Base-by-base conservation (phyloP, 1,140 invertebrate species). In the Onthophagus taurus region DNA sequence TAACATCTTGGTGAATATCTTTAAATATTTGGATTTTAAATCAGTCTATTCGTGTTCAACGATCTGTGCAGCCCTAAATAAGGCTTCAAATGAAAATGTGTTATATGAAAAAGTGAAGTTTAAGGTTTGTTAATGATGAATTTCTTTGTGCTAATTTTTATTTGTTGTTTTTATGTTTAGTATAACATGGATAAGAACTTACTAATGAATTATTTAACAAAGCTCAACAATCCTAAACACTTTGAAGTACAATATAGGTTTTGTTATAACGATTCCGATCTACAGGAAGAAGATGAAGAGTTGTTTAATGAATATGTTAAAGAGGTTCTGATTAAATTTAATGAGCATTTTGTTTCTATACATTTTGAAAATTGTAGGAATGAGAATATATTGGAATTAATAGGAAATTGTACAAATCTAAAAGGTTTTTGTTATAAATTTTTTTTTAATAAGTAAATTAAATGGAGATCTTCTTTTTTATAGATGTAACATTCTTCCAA, bases 1-100 rank as follows among this genome's bases (percentile, higher is more conserved):
- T 42, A 21, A 43, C 43, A 36, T 53, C 31, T 30, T 55, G 34
- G 26, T 53, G 39, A 45, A 43, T 29, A 51, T 55, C 29, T 55
- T 55, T 38, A 45, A 48, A 35, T 47, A 53, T 42, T 49, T 55
- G 30, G 53, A 55, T 41, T 47, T 55, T 23, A 46, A 53, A 47
- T 49, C 49, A 0, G 46, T 55, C 6, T 33, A 31, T 16, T 33
- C 45, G 18, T 55, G 53, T 53, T 51, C 51, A 11, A 49, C 41
- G 18, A 41, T 55, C 24, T 55, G 53, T 38, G 45, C 45, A 44
- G 53, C 49, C 20, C 50, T 55, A 14, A 31, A 53, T 39, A 49
- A 49, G 41, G 47, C 48, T 26, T 53, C 53, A 4, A 51, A 51
- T 37, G 49, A 53, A 18, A 49, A 45, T 38, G 37, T 45, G 13